Conservation (phyloP, 2,113 vertebrate species). For the Megaceryle torquata region DNA sequence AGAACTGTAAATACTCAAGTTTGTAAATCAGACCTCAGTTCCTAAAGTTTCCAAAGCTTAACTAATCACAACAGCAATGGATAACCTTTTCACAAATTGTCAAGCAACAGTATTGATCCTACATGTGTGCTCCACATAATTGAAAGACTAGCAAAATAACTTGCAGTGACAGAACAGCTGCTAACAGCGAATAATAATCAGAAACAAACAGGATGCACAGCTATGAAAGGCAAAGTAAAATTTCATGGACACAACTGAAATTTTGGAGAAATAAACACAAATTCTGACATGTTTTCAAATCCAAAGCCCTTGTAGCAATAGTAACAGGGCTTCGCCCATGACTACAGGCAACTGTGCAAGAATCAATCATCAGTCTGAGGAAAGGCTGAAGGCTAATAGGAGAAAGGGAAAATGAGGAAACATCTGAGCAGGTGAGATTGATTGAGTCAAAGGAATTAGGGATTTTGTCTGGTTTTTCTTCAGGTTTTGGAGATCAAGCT, state of each 20-base stretch:
- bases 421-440: neutral
- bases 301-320: neutral
- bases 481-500: neutral
- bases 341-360: neutral
- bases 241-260: neutral
- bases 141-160: neutral
- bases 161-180: neutral
- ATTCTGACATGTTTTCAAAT: neutral
- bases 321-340: fast-evolving
- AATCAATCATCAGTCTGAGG: neutral
- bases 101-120: neutral
- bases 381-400: neutral
- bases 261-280: neutral
- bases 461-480: neutral
- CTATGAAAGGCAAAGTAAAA: neutral
- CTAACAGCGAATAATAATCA: neutral
- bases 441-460: neutral
- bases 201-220: neutral
- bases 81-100: neutral
- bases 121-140: neutral
- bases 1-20: neutral
- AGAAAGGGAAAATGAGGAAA: neutral
- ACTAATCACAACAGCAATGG: neutral
- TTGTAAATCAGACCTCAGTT: neutral
- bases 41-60: neutral